These are phyloP conservation scores for Nymphalis io DNA, from an alignment of 1,140 invertebrate genomes.

Conservation along the genomic window DNA sequence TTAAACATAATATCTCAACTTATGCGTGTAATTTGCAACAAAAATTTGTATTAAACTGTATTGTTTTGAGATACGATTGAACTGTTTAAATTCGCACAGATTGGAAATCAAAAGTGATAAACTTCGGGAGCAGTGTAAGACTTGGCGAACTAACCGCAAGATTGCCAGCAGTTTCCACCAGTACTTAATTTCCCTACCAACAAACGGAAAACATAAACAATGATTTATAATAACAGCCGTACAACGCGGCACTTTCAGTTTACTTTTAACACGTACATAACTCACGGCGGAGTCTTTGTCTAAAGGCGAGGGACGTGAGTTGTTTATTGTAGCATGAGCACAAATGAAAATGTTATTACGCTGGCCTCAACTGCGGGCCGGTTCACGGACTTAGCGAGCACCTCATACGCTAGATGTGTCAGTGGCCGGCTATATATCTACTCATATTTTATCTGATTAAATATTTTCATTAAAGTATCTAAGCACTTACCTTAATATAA, in stretches of 20 bases:
- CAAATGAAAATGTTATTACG: slow-evolving; percentile 80
- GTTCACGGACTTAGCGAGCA: slow-evolving; percentile 36
- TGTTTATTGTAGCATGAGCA: slow-evolving; percentile 78
- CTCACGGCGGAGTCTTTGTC: slow-evolving; percentile 78
- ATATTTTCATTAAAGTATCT: slow-evolving; percentile 13
- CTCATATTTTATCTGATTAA: slow-evolving; percentile 16
- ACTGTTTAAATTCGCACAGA: slow-evolving; percentile 24
- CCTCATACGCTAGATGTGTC: slow-evolving; percentile 14
- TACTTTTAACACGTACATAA: slow-evolving; percentile 81
- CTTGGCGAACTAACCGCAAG: slow-evolving; percentile 38
- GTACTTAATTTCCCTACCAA: slow-evolving; percentile 73
- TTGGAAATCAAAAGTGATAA: slow-evolving; percentile 37
- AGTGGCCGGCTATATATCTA: slow-evolving; percentile 19
- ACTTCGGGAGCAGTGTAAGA: slow-evolving; percentile 12
- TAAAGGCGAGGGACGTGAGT: slow-evolving; percentile 77
- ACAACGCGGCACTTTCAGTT: slow-evolving; percentile 78
- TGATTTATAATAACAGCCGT: slow-evolving; percentile 80
- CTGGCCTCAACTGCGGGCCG: slow-evolving; percentile 55
- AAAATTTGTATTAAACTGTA: slow-evolving; percentile 14
- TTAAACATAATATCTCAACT: not conserved
- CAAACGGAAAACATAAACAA: slow-evolving; percentile 80
- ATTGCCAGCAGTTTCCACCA: slow-evolving; percentile 66
- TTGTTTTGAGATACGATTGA: slow-evolving; percentile 4
- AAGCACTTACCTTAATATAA: not conserved
- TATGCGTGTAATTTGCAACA: not conserved